These are phyloP conservation scores for Toxonevra muliebris DNA, from an alignment of 2,888 invertebrate genomes.

Conservation along the genomic window DNA sequence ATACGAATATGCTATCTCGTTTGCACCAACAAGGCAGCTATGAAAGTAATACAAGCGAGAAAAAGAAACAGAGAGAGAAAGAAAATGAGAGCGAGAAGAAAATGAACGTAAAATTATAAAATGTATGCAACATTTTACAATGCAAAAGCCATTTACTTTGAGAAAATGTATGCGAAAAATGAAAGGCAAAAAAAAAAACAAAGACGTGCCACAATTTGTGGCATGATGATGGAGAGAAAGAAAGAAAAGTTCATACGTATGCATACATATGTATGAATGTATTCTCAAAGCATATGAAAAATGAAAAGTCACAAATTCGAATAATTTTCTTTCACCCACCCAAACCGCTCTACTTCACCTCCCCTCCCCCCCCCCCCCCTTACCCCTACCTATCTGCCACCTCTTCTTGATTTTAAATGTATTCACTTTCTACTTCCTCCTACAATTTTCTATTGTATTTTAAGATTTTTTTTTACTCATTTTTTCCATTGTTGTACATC, in stretches of 20 bases:
- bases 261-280: background rate
- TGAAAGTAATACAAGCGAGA: background rate
- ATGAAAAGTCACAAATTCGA: conserved; percentile 52
- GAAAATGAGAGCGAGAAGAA: background rate
- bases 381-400: background rate
- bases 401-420: conserved; percentile 12
- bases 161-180: conserved; percentile 14
- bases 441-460: conserved; percentile 19
- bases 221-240: background rate
- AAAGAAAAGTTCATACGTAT: background rate
- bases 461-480: conserved; percentile 9
- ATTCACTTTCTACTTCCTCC: conserved; percentile 19
- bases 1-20: conserved; percentile 30
- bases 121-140: conserved; percentile 34
- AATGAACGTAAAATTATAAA: conserved; percentile 26
- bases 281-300: conserved; percentile 47
- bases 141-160: conserved; percentile 34
- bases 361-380: background rate
- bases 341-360: background rate
- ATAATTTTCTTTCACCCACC: background rate
- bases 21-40: background rate
- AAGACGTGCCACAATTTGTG: conserved; percentile 26
- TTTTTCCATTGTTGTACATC: conserved; percentile 6
- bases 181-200: conserved; percentile 26
- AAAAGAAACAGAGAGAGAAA: background rate